Base-by-base conservation (phyloP, 2,797 vertebrate species). In the Crocidura indochinensis region DNA sequence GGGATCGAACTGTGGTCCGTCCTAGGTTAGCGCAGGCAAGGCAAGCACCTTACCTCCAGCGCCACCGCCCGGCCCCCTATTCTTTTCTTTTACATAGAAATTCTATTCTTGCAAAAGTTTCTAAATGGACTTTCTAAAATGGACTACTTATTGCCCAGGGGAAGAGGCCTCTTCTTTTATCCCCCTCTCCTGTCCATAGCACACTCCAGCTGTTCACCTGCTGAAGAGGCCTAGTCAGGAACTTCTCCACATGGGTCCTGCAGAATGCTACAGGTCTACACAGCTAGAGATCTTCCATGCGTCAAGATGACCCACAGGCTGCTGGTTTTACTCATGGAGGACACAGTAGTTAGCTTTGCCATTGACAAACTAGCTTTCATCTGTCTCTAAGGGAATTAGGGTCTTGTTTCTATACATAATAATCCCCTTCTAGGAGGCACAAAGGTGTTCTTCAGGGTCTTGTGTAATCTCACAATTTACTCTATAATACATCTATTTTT, bases 401-500 rank as follows among this genome's bases (percentile, higher is more conserved):
- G 10, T 49, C 44, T 49, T 64, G 27, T 64, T 20, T 73, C 53
- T 60, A 15, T 12, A 44, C 20, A 26, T 11, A 9, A 74, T 12
- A 64, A 27, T 79, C 14, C 10, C 12, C 9, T 38, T 46, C 67
- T 38, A 29, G 44, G 29, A 44, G 68, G 47, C 26, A 85, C 10
- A 79, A 53, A 26, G 51, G 31, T 26, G 7, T 51, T 26, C 26
- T 79, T 73, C 20, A 64, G 29, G 20, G 29, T 27, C 72, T 65
- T 84, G 19, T 91, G 4, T 79, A 44, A 79, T 24, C 5, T 27
- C 29, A 79, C 31, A 51, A 79, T 79, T 46, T 65, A 31, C 20
- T 53, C 82, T 85, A 75, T 79, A 79, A 29, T 65, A 53, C 60
- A 62, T 26, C 20, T 46, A 20, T 79, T 79, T 47, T 26, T 64